These are phyloP conservation scores for Drosophila teissieri DNA, from an alignment of 1,140 invertebrate species.

Conservation along the genomic window DNA sequence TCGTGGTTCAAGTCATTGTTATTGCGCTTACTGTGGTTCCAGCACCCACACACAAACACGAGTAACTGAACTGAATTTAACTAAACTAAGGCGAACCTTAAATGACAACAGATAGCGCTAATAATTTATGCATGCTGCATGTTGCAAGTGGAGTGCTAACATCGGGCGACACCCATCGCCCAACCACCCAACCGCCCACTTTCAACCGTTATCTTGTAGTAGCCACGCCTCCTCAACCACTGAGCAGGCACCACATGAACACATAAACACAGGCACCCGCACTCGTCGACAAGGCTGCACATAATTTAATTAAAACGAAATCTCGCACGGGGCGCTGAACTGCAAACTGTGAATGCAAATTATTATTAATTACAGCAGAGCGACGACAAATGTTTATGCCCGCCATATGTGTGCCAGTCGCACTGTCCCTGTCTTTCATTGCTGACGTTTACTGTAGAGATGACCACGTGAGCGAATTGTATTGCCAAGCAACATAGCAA, in stretches of 20 bases:
- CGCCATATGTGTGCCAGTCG: constrained; percentile 41
- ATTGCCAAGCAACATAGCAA: too few species aligned
- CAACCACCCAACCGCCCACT: neutral
- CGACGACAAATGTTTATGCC: constrained; percentile 46
- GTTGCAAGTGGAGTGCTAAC: constrained; percentile 14
- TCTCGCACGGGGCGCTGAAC: constrained; percentile 47
- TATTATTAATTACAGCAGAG: constrained; percentile 54
- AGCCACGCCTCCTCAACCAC: constrained; percentile 40
- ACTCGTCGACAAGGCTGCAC: constrained; percentile 32
- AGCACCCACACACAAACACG: neutral
- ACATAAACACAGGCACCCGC: neutral
- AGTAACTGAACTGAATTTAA: constrained; percentile 23
- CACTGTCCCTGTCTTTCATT: neutral
- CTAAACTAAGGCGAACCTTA: constrained; percentile 35
- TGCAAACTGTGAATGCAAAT: constrained; percentile 54
- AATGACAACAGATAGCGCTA: constrained; percentile 50
- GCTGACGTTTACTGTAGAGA: neutral
- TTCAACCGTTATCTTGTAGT: constrained; percentile 45
- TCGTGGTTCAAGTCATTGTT: constrained; percentile 10
- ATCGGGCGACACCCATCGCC: constrained; percentile 4
- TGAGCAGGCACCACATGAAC: constrained; percentile 13
- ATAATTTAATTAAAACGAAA: constrained; percentile 54
- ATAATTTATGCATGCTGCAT: constrained; percentile 54
- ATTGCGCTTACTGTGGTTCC: constrained; percentile 8
- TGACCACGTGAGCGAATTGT: neutral